Conservation (phyloP, 2,888 invertebrate genomes). For the Pseudococcus viburni region DNA sequence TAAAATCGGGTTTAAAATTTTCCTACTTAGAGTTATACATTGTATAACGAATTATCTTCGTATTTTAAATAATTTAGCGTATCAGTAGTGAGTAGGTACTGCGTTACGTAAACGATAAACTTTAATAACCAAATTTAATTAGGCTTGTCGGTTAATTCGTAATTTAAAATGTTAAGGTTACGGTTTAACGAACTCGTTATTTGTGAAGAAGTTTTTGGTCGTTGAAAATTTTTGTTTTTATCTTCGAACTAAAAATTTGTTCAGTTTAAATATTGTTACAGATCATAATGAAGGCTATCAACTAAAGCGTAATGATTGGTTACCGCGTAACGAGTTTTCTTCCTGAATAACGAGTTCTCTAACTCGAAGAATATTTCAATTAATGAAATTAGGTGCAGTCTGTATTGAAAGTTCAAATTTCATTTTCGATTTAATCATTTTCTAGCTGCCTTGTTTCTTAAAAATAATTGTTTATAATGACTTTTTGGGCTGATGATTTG, state of each 20-base stretch:
- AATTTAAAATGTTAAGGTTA: constrained; percentile 31
- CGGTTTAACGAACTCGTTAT: constrained; percentile 53
- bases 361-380: background rate
- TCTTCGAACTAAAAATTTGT: constrained; percentile 15
- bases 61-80: background rate
- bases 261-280: background rate
- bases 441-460: background rate
- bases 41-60: background rate
- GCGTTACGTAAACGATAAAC: background rate
- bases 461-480: background rate
- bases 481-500: background rate
- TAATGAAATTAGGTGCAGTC: background rate
- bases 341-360: constrained; percentile 19
- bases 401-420: background rate
- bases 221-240: constrained; percentile 9
- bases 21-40: background rate
- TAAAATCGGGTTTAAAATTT: background rate
- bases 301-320: background rate
- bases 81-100: background rate
- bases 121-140: background rate
- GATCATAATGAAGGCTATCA: constrained; percentile 30
- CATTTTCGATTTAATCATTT: background rate
- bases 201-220: constrained; percentile 31
- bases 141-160: background rate
- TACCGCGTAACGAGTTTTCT: constrained; percentile 18